phyloP scores from a whole-genome alignment of 1,140 invertebrate species.

The Lucilia cuprina region DNA sequence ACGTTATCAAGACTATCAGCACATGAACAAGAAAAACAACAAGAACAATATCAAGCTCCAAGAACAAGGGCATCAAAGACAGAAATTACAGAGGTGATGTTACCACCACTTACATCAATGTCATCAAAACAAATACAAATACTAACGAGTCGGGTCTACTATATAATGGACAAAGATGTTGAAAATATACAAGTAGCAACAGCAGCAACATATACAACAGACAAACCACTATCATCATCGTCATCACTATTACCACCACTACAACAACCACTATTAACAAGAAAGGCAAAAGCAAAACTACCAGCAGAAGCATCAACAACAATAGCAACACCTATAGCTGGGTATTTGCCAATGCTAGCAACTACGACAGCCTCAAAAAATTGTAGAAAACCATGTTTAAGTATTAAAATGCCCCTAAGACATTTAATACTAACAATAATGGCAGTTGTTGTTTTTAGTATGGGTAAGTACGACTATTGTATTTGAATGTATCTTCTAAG shows the following conservation, averaged over 20 bases:
- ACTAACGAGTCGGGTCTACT: conserved; percentile 11
- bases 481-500: not conserved
- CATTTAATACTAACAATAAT: conserved; percentile 30
- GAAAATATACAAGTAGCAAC: not conserved
- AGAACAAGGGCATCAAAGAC: not conserved
- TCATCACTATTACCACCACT: not conserved
- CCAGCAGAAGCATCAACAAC: not conserved
- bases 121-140: conserved; percentile 9
- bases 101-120: conserved; percentile 21
- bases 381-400: not conserved
- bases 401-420: conserved; percentile 28
- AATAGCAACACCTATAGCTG: not conserved
- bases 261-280: not conserved
- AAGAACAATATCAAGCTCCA: not conserved
- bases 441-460: conserved; percentile 13
- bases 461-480: not conserved
- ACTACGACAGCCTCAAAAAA: not conserved
- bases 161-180: conserved; percentile 12
- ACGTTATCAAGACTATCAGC: not conserved
- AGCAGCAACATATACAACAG: not conserved
- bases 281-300: not conserved
- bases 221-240: not conserved
- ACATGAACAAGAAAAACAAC: not conserved
- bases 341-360: not conserved
- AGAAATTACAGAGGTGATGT: conserved; percentile 9